Conservation (phyloP, 2,797 vertebrate species). For the Gadopsis marmoratus region DNA sequence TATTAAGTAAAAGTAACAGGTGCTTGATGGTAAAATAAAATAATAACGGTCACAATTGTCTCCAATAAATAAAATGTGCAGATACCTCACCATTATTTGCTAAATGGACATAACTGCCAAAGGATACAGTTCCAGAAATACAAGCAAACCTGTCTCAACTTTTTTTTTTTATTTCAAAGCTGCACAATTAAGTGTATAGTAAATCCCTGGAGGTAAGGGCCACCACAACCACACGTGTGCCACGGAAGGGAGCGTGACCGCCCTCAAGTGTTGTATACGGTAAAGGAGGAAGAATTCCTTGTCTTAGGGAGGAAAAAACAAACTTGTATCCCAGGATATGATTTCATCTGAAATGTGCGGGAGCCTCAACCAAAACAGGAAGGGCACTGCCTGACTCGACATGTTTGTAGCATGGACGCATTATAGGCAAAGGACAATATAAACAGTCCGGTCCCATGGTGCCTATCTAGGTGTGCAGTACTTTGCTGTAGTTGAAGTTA, state of each 20-base stretch:
- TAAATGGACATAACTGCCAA: constrained; percentile 3
- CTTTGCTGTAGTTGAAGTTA: background rate
- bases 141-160: background rate
- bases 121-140: background rate
- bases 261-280: background rate
- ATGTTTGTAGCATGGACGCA: constrained; percentile 1
- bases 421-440: background rate
- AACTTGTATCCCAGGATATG: constrained; percentile 48
- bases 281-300: constrained; percentile 3
- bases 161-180: constrained; percentile 5
- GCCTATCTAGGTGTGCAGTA: too few relatives aligned
- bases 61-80: constrained; percentile 11
- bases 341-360: constrained; percentile 43
- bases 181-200: constrained; percentile 14
- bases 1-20: constrained; percentile 8
- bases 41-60: background rate
- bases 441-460: background rate
- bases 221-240: background rate
- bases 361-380: constrained; percentile 54
- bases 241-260: background rate
- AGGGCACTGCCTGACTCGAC: constrained; percentile 24
- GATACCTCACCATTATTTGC: background rate
- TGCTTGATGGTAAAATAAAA: background rate
- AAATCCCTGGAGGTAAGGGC: background rate
- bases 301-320: constrained; percentile 38